Base-by-base conservation (phyloP, 2,113 vertebrate species). In the Lipophrys pholis region DNA sequence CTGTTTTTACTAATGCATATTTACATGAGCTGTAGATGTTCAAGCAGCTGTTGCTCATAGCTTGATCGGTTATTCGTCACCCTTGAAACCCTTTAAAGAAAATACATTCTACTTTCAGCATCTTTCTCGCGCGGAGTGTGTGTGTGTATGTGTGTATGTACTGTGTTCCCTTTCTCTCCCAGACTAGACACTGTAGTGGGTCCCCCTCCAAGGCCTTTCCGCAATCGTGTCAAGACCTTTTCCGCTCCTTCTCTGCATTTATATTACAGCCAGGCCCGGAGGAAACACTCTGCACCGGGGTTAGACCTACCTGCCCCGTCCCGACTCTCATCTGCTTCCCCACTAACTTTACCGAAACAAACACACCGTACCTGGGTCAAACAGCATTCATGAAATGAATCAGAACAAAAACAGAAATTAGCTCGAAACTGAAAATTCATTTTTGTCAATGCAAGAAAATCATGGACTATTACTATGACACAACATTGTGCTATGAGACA, bases 181-280 rank as follows among this genome's bases (percentile, higher is more conserved):
- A 95, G 94, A 92, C 88, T 95, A 83, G 93, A 94, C 77, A 89
- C 89, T 76, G 90, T 94, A 85, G 94, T 94, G 72, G 93, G 93
- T 85, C 93, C 93, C 8, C 71, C 90, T 83, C 90, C 92, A 9
- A 87, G 83, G 60, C 73, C 90, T 62, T 75, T 93, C 73, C 87
- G 75, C 84, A 86, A 86, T 79, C 91, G 84, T 69, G 62, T 49
- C 91, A 94, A 93, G 92, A 92, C 82, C 80, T 91, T 92, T 91
- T 93, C 93, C 52, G 92, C 94, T 86, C 91, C 93, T 40, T 93
- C 92, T 36, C 84, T 94, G 80, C 91, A 91, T 78, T 93, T 90
- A 69, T 93, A 91, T 93, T 93, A 93, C 91, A 93, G 89, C 86
- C 93, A 93, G 46, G 69, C 87, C 71, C 83, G 85, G 76, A 93